These are phyloP conservation scores for Leucophenga montana DNA, from an alignment of 2,888 invertebrate species.

Conservation along the genomic window DNA sequence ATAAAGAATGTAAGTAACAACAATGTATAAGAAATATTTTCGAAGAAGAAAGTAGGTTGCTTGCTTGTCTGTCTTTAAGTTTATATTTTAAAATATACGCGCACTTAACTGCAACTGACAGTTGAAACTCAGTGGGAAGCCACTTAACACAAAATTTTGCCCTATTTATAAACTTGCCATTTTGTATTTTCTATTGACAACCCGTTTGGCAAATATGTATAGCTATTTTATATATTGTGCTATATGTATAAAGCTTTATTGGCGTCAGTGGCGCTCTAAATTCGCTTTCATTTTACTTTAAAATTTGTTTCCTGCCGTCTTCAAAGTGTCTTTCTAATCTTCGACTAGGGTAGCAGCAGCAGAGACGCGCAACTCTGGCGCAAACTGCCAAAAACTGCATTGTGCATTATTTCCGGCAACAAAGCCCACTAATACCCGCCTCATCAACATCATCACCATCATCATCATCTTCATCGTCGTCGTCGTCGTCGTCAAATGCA, in stretches of 20 bases:
- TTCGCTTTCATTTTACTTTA: neutral
- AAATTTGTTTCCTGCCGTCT: neutral
- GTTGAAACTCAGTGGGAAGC: no score
- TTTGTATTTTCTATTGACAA: neutral
- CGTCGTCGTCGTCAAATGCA: neutral
- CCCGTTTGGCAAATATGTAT: no score
- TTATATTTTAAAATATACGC: neutral
- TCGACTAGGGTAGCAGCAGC: no score
- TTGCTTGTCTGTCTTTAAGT: conserved; percentile 5
- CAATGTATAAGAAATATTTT: neutral
- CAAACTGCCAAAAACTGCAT: conserved; percentile 45
- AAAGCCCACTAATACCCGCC: conserved; percentile 30
- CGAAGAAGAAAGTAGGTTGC: neutral
- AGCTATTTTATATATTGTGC: no score
- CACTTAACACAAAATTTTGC: no score
- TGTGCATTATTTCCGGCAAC: conserved; percentile 54
- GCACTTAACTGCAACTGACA: no score
- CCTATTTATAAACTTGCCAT: no score
- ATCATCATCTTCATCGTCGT: no score
- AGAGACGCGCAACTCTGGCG: no score
- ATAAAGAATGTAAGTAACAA: conserved; percentile 93
- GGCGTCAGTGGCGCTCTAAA: no score
- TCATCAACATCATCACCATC: neutral
- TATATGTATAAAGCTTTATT: no score
- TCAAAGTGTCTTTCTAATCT: no score